Evolutionary conservation across 2,113 vertebrate species (phyloP).

Genomic region (Tragelaphus strepsiceros): DNA sequence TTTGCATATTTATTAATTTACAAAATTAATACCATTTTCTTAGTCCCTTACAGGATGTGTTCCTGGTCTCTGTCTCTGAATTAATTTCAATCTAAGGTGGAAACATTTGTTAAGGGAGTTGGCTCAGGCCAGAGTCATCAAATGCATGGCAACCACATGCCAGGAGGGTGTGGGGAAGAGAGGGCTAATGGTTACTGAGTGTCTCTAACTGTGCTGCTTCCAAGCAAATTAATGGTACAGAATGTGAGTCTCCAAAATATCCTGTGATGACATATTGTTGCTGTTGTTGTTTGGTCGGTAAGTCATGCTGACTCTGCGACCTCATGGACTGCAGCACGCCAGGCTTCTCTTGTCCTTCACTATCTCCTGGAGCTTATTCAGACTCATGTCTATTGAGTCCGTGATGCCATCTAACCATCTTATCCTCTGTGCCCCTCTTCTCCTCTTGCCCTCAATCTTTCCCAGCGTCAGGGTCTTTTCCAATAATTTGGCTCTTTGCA

Average conservation of each 20-base stretch:
- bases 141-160: conserved; percentile 33
- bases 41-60: conserved; percentile 66
- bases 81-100: conserved; percentile 72
- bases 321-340: background rate
- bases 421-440: background rate
- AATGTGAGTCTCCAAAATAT: conserved; percentile 10
- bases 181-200: conserved; percentile 27
- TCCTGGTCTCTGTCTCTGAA: conserved; percentile 63
- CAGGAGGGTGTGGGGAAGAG: background rate
- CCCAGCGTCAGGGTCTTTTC: background rate
- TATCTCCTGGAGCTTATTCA: background rate
- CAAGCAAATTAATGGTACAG: conserved; percentile 31
- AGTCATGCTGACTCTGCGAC: background rate
- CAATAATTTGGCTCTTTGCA: background rate
- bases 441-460: background rate
- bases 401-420: background rate
- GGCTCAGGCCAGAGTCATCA: conserved; percentile 60
- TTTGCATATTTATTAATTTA: conserved; percentile 76
- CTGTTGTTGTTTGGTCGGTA: background rate
- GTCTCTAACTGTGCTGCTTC: background rate
- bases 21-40: conserved; percentile 73
- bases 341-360: background rate
- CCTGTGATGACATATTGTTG: background rate
- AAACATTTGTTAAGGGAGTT: conserved; percentile 74
- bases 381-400: background rate